A percentile compares a stretch with the other conserved stretches of the same genome.
These are phyloP conservation scores for Amblyjoppa fuscipennis DNA, from an alignment of 2,888 invertebrate species.

Conservation along the genomic window DNA sequence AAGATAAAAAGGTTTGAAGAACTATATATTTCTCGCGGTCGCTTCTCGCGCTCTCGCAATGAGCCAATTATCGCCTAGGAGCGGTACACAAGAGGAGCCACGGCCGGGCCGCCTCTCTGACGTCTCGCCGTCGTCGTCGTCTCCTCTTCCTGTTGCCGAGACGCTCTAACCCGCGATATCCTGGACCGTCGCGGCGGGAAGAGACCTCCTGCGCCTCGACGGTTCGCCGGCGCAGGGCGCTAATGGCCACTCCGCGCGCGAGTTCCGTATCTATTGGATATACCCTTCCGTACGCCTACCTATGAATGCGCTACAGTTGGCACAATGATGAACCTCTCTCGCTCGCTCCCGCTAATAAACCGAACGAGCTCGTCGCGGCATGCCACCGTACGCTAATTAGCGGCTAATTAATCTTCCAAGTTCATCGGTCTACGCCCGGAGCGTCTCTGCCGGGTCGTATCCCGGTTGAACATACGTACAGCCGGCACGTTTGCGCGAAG, in stretches of 20 bases:
- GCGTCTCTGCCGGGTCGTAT: constrained; percentile 8
- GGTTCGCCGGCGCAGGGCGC: constrained; percentile 29
- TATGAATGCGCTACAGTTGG: constrained; percentile 16
- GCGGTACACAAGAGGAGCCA: constrained; percentile 31
- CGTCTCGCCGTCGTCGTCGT: constrained; percentile 35
- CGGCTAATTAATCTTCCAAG: constrained; percentile 69
- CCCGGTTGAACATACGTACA: constrained; percentile 28
- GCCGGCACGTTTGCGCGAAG: constrained; percentile 27
- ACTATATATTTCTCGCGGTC: constrained; percentile 35
- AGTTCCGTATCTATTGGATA: constrained; percentile 28
- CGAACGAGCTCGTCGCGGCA: constrained; percentile 38
- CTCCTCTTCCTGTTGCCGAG: constrained; percentile 57
- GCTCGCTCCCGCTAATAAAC: constrained; percentile 61
- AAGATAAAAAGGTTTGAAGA: constrained; percentile 9
- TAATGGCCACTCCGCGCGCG: constrained; percentile 41
- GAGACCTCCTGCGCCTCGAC: constrained; percentile 17
- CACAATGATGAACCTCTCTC: constrained; percentile 41
- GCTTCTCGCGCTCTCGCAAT: constrained; percentile 57
- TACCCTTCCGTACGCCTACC: not conserved
- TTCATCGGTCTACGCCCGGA: constrained; percentile 64
- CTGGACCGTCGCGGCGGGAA: constrained; percentile 29
- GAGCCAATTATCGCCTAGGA: constrained; percentile 69
- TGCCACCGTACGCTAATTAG: constrained; percentile 69
- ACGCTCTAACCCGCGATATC: constrained; percentile 58
- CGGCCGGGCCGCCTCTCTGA: constrained; percentile 25